Percentiles rank a stretch among this genome's conserved stretches.
Conservation (phyloP, 2,888 invertebrate species). For the Drosophila stalkeri region DNA sequence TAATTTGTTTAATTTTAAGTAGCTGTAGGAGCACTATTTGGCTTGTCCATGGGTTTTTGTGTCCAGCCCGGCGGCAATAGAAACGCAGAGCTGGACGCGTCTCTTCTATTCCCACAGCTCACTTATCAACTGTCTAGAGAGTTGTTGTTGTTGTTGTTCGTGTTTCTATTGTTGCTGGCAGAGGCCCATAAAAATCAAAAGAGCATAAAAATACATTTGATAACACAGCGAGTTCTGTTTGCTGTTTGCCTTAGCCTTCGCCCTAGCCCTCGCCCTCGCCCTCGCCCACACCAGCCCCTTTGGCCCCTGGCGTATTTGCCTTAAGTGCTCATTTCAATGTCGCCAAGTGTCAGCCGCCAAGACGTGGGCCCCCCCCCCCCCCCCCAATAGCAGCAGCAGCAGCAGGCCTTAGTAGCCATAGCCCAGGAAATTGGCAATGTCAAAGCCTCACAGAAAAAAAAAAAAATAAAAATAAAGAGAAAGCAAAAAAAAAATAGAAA, state of each 20-base stretch:
- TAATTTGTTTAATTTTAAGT: constrained; percentile 81
- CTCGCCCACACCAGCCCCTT: constrained; percentile 39
- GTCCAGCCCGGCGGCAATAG: constrained; percentile 16
- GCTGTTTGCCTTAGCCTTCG: constrained; percentile 53
- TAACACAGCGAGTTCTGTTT: constrained; percentile 67
- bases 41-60: constrained; percentile 34
- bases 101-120: constrained; percentile 52
- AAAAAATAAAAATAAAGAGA: neutral
- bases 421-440: constrained; percentile 75
- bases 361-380: constrained; percentile 71
- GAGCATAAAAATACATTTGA: constrained; percentile 81
- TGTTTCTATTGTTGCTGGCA: constrained; percentile 47
- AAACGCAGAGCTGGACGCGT: constrained; percentile 20
- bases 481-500: constrained; percentile 21
- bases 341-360: constrained; percentile 75
- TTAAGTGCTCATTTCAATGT: constrained; percentile 80
- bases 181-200: constrained; percentile 77
- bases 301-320: constrained; percentile 72
- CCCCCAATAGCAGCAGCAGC: constrained; percentile 18
- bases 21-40: constrained; percentile 65
- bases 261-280: constrained; percentile 46
- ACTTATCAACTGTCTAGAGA: constrained; percentile 71
- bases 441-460: constrained; percentile 51
- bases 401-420: constrained; percentile 32
- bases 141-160: constrained; percentile 40